A percentile compares a stretch with the other conserved stretches of the same genome.
phyloP scores from a whole-genome alignment of 1,140 invertebrate species.

The Teleogryllus occipitalis region DNA sequence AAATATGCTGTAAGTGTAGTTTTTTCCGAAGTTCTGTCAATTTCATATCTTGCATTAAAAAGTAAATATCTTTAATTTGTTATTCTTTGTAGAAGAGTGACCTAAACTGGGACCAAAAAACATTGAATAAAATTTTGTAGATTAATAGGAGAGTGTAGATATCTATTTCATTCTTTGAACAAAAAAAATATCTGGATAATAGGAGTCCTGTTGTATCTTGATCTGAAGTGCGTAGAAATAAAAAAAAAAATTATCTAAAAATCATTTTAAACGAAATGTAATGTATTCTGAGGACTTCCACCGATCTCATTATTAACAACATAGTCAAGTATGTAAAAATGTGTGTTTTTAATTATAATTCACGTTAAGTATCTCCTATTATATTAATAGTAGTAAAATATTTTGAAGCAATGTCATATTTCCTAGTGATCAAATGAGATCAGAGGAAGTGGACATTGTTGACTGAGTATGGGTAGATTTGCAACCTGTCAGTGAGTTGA shows the following conservation, averaged over 20 bases:
- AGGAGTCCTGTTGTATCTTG: not conserved
- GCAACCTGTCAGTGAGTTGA: not conserved
- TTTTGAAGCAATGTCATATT: not conserved
- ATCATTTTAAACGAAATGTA: not conserved
- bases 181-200: not conserved
- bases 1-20: too few species aligned
- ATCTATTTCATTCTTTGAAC: not conserved
- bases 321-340: constrained; percentile 20
- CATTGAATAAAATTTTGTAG: not conserved
- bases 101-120: not conserved
- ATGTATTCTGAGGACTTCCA: constrained; percentile 13
- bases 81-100: too few species aligned
- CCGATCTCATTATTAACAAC: constrained; percentile 20
- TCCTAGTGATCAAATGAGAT: not conserved
- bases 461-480: constrained; percentile 14
- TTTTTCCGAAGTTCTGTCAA: too few species aligned
- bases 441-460: constrained; percentile 13
- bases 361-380: constrained; percentile 20
- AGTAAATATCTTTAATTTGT: too few species aligned
- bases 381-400: constrained; percentile 11
- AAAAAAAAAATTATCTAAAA: not conserved
- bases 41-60: too few species aligned
- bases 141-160: not conserved
- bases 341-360: constrained; percentile 16
- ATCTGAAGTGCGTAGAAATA: not conserved